Percentiles rank a stretch among this genome's conserved stretches.
These are phyloP conservation scores for Nycticebus coucang DNA, from an alignment of 2,113 vertebrate genomes.

Conservation along the genomic window DNA sequence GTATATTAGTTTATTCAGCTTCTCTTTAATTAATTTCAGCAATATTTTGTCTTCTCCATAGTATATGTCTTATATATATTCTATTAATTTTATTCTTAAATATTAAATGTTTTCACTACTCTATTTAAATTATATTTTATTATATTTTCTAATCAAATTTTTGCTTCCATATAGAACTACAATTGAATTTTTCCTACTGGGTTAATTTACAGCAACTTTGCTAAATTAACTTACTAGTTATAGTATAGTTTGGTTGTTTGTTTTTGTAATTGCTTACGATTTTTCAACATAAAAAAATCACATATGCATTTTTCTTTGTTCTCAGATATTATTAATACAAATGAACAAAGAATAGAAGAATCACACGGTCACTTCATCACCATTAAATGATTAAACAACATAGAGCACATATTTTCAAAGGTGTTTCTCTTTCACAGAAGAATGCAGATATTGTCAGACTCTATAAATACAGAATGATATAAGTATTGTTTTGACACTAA, in stretches of 20 bases:
- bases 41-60: not conserved
- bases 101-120: not conserved
- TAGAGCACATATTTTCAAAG: not conserved
- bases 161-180: not conserved
- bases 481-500: not conserved
- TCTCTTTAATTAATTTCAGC: not conserved
- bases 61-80: not conserved
- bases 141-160: not conserved
- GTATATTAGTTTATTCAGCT: not conserved
- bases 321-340: conserved; percentile 10
- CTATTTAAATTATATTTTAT: not conserved
- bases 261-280: not conserved
- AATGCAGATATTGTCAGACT: not conserved
- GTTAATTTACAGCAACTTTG: not conserved
- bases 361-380: not conserved
- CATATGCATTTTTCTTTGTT: not conserved
- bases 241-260: not conserved
- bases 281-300: not conserved
- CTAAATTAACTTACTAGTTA: not conserved
- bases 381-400: not conserved
- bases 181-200: not conserved
- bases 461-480: conserved; percentile 28
- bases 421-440: not conserved
- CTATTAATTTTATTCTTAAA: not conserved
- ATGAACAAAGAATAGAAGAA: not conserved